Base-by-base conservation (phyloP, 2,888 invertebrate genomes). In the Yponomeuta malinellus region DNA sequence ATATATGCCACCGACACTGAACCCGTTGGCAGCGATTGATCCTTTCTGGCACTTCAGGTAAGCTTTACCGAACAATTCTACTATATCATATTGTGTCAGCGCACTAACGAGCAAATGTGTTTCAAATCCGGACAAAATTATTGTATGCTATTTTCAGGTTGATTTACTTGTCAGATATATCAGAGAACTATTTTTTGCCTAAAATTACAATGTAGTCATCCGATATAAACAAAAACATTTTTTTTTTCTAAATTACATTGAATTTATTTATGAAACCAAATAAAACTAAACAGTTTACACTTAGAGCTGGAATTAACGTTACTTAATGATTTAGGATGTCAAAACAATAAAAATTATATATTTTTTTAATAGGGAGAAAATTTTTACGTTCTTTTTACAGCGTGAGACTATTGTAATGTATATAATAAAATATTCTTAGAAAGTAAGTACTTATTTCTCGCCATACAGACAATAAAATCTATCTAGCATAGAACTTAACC, bases 61-160 rank as follows among this genome's bases (percentile, higher is more conserved):
- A 4, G 33, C 33, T 33, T 33, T 33, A 33, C 33, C 33, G 33
- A 33, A 33, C 33, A 33, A 33, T 33, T 33, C 33, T 33, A 33
- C 33, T 4, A 33, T 33, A 33, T 33, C 33, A 33, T 33, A 33
- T 33, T 33, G 33, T 33, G 33, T 33, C 33, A 33, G 33, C 33
- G 33, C n/a, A 1, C 33, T 63, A 63, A 63, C 63, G 63, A 63
- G 63, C 63, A 63, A 63, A 63, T 63, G 63, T 63, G 63, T 63
- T 63, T 63, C 63, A 63, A 63, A 63, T 63, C 63, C 63, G 63
- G 63, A 63, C 63, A 63, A 63, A 63, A 63, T 63, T 63, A 63
- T 63, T 63, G 63, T 63, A 63, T 63, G 63, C 63, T 63, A 63
- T 63, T 63, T 63, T 63, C 63, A 63, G 15, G 63, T 15, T 63